phyloP scores from a whole-genome alignment of 2,888 invertebrate genomes.

The Pandemis corylana region DNA sequence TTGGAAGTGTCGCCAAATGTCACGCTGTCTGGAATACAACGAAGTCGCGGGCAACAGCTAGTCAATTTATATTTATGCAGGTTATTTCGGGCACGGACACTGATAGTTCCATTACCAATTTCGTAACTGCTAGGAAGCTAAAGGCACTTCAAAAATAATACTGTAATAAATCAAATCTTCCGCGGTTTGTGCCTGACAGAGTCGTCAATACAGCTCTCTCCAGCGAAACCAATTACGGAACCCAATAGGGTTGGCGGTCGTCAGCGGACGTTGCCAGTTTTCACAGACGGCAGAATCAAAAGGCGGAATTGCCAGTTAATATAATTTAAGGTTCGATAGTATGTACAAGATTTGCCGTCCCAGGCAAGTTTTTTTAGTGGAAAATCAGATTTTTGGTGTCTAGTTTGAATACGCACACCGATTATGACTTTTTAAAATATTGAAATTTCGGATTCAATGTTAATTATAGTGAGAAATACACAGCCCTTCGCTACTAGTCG shows the following conservation, averaged over 20 bases:
- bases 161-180: slow-evolving; percentile 59
- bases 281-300: slow-evolving; percentile 17
- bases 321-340: background rate
- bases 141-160: slow-evolving; percentile 25
- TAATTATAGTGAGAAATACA: too few relatives aligned
- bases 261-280: slow-evolving; percentile 21
- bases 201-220: slow-evolving; percentile 55
- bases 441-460: too few relatives aligned
- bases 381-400: too few relatives aligned
- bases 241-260: slow-evolving; percentile 47
- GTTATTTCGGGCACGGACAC: too few relatives aligned
- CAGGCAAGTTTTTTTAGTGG: background rate
- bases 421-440: too few relatives aligned
- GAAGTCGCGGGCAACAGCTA: too few relatives aligned
- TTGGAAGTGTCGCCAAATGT: too few relatives aligned
- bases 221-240: slow-evolving; percentile 63
- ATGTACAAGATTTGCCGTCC: background rate
- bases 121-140: slow-evolving; percentile 9
- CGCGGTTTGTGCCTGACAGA: slow-evolving; percentile 55
- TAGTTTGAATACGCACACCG: too few relatives aligned
- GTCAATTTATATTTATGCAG: too few relatives aligned
- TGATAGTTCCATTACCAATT: background rate
- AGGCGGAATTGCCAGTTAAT: background rate
- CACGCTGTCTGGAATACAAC: too few relatives aligned
- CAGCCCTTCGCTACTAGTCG: too few relatives aligned